These are phyloP conservation scores for Laupala kohalensis DNA, from an alignment of 1,140 invertebrate species.

Conservation along the genomic window DNA sequence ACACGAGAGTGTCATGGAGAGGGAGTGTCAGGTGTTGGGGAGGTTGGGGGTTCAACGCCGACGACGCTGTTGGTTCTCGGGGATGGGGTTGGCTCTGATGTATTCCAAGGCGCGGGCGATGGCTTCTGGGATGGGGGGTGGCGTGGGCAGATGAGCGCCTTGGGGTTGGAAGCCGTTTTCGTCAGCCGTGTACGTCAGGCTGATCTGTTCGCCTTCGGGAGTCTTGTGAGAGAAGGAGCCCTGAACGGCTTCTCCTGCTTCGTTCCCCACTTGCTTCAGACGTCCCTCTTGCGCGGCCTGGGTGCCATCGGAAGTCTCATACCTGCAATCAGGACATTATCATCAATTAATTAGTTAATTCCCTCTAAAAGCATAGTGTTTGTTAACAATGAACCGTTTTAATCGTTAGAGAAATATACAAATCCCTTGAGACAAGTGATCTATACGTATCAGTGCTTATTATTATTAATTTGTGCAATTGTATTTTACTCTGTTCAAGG, in stretches of 20 bases:
- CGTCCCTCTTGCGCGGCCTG: constrained; percentile 43
- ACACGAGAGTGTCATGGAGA: too few species aligned
- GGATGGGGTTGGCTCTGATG: constrained; percentile 6
- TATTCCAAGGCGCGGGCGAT: constrained; percentile 15
- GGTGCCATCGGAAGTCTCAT: constrained; percentile 49
- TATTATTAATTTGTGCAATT: too few species aligned
- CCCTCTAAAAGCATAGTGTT: too few species aligned
- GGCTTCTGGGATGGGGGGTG: constrained; percentile 20
- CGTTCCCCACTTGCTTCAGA: constrained; percentile 36
- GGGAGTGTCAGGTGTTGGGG: constrained; percentile 12
- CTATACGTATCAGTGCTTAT: too few species aligned
- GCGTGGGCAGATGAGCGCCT: constrained; percentile 20
- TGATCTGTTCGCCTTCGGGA: constrained; percentile 12
- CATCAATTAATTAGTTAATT: too few species aligned
- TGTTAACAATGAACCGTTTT: too few species aligned
- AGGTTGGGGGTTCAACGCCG: constrained; percentile 27
- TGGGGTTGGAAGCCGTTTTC: constrained; percentile 18
- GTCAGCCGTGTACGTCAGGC: constrained; percentile 10
- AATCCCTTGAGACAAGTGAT: too few species aligned
- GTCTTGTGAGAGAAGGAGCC: constrained; percentile 12
- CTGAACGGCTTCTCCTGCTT: background rate
- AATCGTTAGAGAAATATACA: too few species aligned
- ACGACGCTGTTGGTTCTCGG: constrained; percentile 28
- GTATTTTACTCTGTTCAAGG: too few species aligned
- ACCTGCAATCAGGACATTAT: constrained; percentile 30